These are phyloP conservation scores for Illadopsis cleaveri DNA, from an alignment of 2,113 vertebrate genomes.

Conservation along the genomic window DNA sequence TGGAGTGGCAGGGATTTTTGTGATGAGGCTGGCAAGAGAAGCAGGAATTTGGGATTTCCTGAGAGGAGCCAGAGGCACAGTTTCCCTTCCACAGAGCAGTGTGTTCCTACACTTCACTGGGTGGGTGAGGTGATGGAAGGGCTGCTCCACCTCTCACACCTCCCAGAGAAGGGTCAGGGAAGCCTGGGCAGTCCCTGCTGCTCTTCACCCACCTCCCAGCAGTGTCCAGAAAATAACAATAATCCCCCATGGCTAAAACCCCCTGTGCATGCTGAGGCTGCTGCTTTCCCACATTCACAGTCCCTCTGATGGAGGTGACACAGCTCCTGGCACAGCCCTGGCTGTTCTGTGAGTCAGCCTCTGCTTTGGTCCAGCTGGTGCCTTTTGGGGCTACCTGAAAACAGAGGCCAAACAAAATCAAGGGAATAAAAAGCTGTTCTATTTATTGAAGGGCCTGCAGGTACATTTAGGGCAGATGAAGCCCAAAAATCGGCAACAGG, in stretches of 20 bases:
- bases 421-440: neutral
- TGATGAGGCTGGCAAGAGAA: neutral
- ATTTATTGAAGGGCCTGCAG: neutral
- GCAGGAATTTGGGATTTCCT: neutral
- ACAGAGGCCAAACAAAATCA: neutral
- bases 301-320: too few species aligned
- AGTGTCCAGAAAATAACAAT: neutral
- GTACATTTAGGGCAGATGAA: neutral
- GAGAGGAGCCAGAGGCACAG: neutral
- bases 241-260: neutral
- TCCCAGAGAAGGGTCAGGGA: neutral
- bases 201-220: neutral
- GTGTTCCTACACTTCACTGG: neutral
- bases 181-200: neutral
- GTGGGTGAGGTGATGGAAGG: neutral
- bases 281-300: neutral
- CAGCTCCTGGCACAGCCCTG: too few species aligned
- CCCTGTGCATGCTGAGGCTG: neutral
- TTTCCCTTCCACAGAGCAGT: rapidly evolving
- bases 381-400: neutral
- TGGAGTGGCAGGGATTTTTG: neutral
- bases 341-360: neutral
- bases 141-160: neutral
- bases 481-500: neutral
- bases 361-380: neutral